Base-by-base conservation (phyloP, 2,888 invertebrate genomes). In the Clitarchus hookeri region DNA sequence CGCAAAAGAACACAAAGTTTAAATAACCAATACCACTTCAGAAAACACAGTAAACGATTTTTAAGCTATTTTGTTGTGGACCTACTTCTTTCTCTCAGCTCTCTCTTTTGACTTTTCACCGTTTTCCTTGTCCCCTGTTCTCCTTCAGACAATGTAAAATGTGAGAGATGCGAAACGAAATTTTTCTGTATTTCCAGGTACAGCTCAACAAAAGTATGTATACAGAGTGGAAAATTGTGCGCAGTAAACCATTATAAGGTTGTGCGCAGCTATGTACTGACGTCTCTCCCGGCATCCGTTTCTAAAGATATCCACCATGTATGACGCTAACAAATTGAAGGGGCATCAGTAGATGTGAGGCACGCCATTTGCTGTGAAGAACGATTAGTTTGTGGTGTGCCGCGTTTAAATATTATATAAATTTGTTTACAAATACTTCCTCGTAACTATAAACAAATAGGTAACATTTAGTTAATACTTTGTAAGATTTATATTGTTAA, bases 1-100 rank as follows among this genome's bases (percentile, higher is more conserved):
- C 77, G 53, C 84, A 77, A 54, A 79, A 44, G 65, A 87, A 87
- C 85, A 86, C 83, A 78, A 44, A 84, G 84, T 87, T 85, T 84
- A 83, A 84, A 84, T 83, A 86, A 83, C 84, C 84, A 80, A 86
- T 83, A 86, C 65, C 83, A 87, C 85, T 86, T 77, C 85, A 87
- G 87, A 87, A 87, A 87, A 87, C 87, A 85, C 86, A 86, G 86
- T 85, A 87, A 86, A 87, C 87, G 88, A 86, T 88, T 88, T 87
- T 88, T 87, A 86, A 87, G 87, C 88, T 87, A 88, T 88, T 88
- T 88, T 88, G 88, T 88, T 88, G 88, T 88, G 88, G 87, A 91
- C 92, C 92, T 92, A 92, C 92, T 92, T 92, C 92, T 91, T 92
- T 91, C 91, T 92, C 91, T 91, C 92, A 91, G 91, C 91, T 91